phyloP scores from a whole-genome alignment of 2,797 vertebrate genomes.

The Pangasius djambal region DNA sequence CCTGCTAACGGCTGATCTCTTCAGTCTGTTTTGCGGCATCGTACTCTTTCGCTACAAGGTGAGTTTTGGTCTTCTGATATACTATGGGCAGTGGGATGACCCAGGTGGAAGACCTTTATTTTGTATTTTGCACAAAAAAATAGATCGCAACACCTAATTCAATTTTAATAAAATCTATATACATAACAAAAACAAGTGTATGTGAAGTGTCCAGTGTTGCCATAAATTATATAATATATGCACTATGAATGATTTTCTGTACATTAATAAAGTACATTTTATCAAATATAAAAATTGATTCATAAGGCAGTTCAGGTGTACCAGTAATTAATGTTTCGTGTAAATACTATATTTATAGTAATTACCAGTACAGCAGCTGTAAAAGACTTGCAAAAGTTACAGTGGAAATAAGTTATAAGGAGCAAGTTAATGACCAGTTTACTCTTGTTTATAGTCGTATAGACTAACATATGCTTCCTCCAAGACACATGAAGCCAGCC shows the following conservation, averaged over 20 bases:
- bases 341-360: not conserved
- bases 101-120: not conserved
- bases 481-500: not conserved
- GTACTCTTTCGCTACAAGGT: constrained; percentile 88
- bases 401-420: not conserved
- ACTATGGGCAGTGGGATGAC: not conserved
- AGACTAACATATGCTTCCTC: not conserved
- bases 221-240: not conserved
- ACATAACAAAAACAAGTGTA: not conserved
- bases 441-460: not conserved
- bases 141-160: not conserved
- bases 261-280: not conserved
- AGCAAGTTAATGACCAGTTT: not conserved
- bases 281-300: not conserved
- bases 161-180: not conserved
- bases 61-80: constrained; percentile 53
- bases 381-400: not conserved
- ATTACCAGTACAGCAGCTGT: not conserved
- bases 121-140: not conserved
- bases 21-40: constrained; percentile 93
- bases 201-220: not conserved
- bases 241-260: not conserved
- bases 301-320: not conserved
- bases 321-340: not conserved
- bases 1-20: constrained; percentile 93